Conservation (phyloP, 2,113 vertebrate species). For the Terrapene triunguis region DNA sequence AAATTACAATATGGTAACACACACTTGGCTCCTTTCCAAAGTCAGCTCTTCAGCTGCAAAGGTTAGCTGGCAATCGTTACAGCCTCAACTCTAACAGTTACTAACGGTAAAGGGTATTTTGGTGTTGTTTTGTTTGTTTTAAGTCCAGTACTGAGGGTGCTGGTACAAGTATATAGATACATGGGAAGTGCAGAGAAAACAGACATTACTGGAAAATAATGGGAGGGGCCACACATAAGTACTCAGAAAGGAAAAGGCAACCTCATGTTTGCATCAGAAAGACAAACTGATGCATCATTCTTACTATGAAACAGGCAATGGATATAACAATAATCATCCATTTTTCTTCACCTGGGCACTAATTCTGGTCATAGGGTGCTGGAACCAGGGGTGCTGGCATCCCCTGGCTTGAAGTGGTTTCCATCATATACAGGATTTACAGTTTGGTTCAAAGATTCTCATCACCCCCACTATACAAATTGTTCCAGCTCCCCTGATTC, state of each 20-base stretch:
- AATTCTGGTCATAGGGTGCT: too few species aligned
- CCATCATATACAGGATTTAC: too few species aligned
- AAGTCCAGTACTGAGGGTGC: background rate
- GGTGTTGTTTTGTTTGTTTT: background rate
- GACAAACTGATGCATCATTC: rapidly evolving
- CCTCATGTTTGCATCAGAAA: background rate
- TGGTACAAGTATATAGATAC: background rate
- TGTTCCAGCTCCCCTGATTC: too few species aligned
- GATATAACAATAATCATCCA: background rate
- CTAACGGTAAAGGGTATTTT: background rate
- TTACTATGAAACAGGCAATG: rapidly evolving
- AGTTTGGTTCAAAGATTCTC: too few species aligned
- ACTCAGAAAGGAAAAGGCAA: background rate
- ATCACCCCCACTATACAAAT: too few species aligned
- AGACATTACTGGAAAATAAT: background rate
- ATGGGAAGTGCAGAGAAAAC: background rate
- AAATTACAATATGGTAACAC: rapidly evolving
- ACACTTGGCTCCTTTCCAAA: background rate
- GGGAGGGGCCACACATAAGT: background rate
- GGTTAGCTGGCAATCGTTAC: background rate
- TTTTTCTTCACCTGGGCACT: background rate
- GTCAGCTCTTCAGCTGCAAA: background rate
- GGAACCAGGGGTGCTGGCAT: too few species aligned
- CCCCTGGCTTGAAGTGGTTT: too few species aligned
- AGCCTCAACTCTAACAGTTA: background rate